Percentiles rank a stretch among this genome's conserved stretches.
Evolutionary conservation across 2,888 invertebrate genomes (phyloP).

Genomic region (Altica lythri): DNA sequence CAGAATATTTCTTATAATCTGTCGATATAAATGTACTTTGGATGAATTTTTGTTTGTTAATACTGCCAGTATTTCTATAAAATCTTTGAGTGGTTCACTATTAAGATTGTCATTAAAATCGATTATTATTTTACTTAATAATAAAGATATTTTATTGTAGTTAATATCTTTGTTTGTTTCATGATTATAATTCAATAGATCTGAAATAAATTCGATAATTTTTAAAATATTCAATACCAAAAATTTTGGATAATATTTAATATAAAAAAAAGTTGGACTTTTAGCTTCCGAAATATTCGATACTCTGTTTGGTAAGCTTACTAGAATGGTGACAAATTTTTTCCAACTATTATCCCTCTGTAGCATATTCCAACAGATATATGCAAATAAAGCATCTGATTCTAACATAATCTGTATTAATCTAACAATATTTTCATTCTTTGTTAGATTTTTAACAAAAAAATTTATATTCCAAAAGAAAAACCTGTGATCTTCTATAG

Average conservation of each 20-base stretch:
- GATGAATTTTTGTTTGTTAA: slow-evolving; percentile 57
- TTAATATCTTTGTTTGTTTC: slow-evolving; percentile 49
- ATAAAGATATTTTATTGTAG: slow-evolving; percentile 39
- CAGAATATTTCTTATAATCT: slow-evolving; percentile 61
- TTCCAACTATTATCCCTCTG: slow-evolving; percentile 44
- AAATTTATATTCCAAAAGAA: slow-evolving; percentile 59
- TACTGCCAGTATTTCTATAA: slow-evolving; percentile 63
- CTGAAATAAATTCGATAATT: slow-evolving; percentile 65
- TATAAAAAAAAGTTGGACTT: slow-evolving; percentile 64
- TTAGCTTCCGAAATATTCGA: slow-evolving; percentile 68
- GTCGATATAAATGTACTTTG: slow-evolving; percentile 55
- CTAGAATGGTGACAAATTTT: slow-evolving; percentile 64
- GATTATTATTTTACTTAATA: slow-evolving; percentile 67
- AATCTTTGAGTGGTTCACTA: slow-evolving; percentile 58
- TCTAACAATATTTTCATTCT: slow-evolving; percentile 54
- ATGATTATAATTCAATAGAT: slow-evolving; percentile 49
- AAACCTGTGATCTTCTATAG: slow-evolving; percentile 61
- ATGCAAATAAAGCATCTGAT: slow-evolving; percentile 64
- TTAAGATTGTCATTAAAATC: slow-evolving; percentile 61
- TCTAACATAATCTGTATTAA: slow-evolving; percentile 59
- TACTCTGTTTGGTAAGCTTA: slow-evolving; percentile 71
- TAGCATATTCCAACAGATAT: slow-evolving; percentile 48
- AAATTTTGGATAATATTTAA: slow-evolving; percentile 63
- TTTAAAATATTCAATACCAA: slow-evolving; percentile 66
- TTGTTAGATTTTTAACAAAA: slow-evolving; percentile 60